Conservation (phyloP, 2,888 invertebrate genomes). For the Scaptomyza parva region DNA sequence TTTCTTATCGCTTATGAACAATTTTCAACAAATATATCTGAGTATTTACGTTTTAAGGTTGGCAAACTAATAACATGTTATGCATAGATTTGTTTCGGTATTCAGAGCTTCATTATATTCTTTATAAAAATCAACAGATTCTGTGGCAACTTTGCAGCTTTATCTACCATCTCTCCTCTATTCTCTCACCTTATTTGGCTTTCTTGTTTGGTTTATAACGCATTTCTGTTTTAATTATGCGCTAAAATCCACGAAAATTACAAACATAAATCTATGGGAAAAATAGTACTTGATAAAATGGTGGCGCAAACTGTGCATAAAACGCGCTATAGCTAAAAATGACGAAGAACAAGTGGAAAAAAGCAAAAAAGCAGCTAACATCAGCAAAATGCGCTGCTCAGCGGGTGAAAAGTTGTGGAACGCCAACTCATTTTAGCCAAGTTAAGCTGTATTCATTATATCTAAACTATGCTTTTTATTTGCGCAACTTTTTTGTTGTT, state of each 20-base stretch:
- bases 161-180: neutral
- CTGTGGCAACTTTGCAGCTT: neutral
- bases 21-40: too few relatives aligned
- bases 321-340: conserved; percentile 31
- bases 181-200: too few relatives aligned
- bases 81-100: conserved; percentile 7
- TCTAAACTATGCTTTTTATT: conserved; percentile 70
- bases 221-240: conserved; percentile 65
- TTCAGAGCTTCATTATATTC: neutral
- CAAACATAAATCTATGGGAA: conserved; percentile 62
- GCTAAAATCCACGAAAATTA: conserved; percentile 71
- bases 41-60: too few relatives aligned
- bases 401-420: conserved; percentile 23
- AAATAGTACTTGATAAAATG: conserved; percentile 51
- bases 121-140: neutral
- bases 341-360: neutral
- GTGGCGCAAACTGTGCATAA: conserved; percentile 58
- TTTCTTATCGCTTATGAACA: too few relatives aligned
- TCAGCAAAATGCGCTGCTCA: conserved; percentile 28
- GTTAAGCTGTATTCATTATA: conserved; percentile 74
- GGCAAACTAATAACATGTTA: neutral
- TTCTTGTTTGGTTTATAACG: conserved; percentile 1
- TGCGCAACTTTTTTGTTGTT: conserved; percentile 43
- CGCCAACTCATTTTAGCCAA: conserved; percentile 74
- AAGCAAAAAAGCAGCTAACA: neutral